Evolutionary conservation across 1,140 invertebrate genomes (phyloP), one percentile per base, ranked within the genome.

Genomic region (Subanguina moxae): DNA sequence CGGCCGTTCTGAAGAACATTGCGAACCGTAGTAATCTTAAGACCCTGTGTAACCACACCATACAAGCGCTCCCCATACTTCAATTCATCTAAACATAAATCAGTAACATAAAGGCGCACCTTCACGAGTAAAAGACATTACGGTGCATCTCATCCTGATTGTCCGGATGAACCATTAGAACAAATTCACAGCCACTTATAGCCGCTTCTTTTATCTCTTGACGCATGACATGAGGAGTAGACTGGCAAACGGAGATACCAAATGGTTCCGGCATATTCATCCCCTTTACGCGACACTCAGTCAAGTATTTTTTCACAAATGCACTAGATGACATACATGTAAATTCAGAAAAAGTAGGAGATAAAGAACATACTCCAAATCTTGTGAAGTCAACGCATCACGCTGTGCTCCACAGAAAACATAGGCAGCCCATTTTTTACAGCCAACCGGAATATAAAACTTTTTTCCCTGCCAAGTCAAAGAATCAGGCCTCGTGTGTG

Each of bases 31-130:
- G 45, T 43, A 3, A 78, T 45, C 46, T 61, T 69, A 8, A 75
- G 17, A 30, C 73, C 73, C 23, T 75, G 73, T 0, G 73, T 74
- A 17, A 78, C 17, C 1, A 75, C 57, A 17, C 0, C 42, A 42
- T 5, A 32, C 21, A n/a, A n/a, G 7, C 46, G 62, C 56, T 75
- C 73, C 27, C n/a, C 13, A 5, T 23, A 38, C 56, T 75, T 75
- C 62, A 75, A 74, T 21, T 8, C 13, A 38, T 73, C 74, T 67
- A 32, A 57, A 68, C 11, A 19, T 75, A 17, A n/a, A n/a, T n/a
- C n/a, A n/a, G n/a, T n/a, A n/a, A n/a, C n/a, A n/a, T n/a, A n/a
- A n/a, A n/a, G n/a, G n/a, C n/a, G n/a, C n/a, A n/a, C n/a, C n/a
- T n/a, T n/a, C n/a, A n/a, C n/a, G n/a, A n/a, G n/a, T n/a, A n/a